Evolutionary conservation across 2,113 vertebrate genomes (phyloP).

Genomic region (Hystrix brachyura): DNA sequence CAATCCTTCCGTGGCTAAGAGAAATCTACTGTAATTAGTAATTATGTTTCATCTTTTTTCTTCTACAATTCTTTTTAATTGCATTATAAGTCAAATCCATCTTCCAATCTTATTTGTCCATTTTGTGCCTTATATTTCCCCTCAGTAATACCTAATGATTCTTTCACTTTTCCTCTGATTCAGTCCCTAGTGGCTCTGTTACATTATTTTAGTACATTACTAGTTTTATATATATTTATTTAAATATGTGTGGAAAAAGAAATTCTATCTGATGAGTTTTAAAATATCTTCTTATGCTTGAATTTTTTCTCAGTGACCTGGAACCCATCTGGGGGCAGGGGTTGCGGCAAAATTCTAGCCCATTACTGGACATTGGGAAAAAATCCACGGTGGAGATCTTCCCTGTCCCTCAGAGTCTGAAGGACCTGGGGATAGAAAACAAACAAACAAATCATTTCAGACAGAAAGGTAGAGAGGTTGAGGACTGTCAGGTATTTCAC

Average conservation of each 20-base stretch:
- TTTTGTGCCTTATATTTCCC: background rate
- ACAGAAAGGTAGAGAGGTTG: background rate
- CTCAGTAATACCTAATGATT: background rate
- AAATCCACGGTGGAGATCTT: background rate
- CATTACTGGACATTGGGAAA: background rate
- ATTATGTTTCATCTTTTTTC: background rate
- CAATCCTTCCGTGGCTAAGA: background rate
- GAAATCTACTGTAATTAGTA: background rate
- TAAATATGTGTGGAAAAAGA: background rate
- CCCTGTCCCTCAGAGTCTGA: background rate
- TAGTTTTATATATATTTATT: background rate
- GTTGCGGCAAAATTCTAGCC: background rate
- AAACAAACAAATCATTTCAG: background rate
- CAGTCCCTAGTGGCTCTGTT: background rate
- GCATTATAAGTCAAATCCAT: background rate
- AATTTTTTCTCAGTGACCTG: background rate
- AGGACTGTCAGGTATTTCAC: background rate
- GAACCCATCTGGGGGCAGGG: background rate
- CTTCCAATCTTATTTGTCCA: background rate
- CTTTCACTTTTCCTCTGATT: slow-evolving; percentile 11
- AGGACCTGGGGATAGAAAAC: background rate
- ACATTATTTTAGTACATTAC: background rate
- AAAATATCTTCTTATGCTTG: background rate
- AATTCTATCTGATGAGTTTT: background rate
- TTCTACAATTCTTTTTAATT: background rate